Conservation (phyloP, 2,888 invertebrate species). For the Lithophane socia region DNA sequence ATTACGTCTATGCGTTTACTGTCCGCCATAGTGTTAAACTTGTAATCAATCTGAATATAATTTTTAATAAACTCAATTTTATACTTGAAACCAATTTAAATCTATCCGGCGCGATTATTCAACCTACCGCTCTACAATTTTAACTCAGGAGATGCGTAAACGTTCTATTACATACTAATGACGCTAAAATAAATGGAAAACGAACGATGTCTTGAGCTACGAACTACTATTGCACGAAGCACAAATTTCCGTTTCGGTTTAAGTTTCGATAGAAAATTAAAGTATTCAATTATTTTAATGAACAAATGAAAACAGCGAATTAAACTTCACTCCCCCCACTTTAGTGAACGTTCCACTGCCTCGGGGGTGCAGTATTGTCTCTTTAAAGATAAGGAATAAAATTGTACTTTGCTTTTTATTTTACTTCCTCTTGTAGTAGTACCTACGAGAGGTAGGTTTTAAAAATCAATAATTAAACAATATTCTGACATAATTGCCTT, state of each 20-base stretch:
- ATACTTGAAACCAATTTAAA: too few relatives aligned
- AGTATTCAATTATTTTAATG: not conserved
- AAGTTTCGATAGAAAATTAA: not conserved
- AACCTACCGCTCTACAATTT: not conserved
- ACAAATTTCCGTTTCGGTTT: not conserved
- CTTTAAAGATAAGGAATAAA: not conserved
- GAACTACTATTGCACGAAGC: too few relatives aligned
- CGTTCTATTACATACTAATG: not conserved
- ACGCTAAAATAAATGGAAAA: not conserved
- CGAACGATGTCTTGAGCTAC: not conserved
- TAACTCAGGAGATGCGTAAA: not conserved
- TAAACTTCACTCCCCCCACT: not conserved
- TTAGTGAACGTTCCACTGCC: not conserved
- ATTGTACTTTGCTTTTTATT: constrained; percentile 3
- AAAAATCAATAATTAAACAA: not conserved
- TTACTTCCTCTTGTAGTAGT: not conserved
- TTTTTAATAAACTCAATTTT: too few relatives aligned
- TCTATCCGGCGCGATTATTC: not conserved
- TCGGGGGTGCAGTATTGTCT: constrained; percentile 7
- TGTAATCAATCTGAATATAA: too few relatives aligned
- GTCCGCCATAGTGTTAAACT: too few relatives aligned
- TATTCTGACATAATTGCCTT: not conserved
- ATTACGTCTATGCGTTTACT: too few relatives aligned
- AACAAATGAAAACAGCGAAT: not conserved
- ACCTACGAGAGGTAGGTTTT: too few relatives aligned